Evolutionary conservation across 2,113 vertebrate species (phyloP).

Genomic region (Pseudopodoces humilis): DNA sequence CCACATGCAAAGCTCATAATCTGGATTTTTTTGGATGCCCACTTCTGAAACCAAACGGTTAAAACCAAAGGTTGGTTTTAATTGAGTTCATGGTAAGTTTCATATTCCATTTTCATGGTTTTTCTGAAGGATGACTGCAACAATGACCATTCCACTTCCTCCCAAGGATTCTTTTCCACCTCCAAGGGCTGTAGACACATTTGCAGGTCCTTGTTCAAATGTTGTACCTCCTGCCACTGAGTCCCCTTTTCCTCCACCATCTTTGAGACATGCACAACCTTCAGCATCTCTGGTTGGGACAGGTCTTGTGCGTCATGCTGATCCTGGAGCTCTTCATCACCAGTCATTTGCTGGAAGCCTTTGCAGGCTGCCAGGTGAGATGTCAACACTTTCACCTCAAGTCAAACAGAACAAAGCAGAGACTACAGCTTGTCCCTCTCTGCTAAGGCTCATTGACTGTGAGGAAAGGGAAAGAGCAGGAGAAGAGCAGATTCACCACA

Average conservation of each 20-base stretch:
- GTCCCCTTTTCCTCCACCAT: not conserved
- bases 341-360: not conserved
- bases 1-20: not conserved
- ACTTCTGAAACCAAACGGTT: not conserved
- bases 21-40: too few species aligned
- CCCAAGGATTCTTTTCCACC: too few species aligned
- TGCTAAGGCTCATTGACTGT: fast-evolving
- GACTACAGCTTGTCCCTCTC: not conserved
- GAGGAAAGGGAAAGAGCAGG: not conserved
- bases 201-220: not conserved
- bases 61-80: not conserved
- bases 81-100: fast-evolving
- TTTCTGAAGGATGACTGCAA: not conserved
- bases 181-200: not conserved
- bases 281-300: not conserved
- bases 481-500: not conserved
- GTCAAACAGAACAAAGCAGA: not conserved
- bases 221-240: not conserved
- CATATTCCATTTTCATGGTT: not conserved
- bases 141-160: not conserved
- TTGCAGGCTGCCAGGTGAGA: not conserved
- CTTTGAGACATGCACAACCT: fast-evolving
- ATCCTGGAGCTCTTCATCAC: fast-evolving
- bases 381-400: not conserved
- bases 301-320: fast-evolving